Percentiles rank a stretch among this genome's conserved stretches.
Conservation (phyloP, 2,113 vertebrate species). For the Ctenomys sociabilis region DNA sequence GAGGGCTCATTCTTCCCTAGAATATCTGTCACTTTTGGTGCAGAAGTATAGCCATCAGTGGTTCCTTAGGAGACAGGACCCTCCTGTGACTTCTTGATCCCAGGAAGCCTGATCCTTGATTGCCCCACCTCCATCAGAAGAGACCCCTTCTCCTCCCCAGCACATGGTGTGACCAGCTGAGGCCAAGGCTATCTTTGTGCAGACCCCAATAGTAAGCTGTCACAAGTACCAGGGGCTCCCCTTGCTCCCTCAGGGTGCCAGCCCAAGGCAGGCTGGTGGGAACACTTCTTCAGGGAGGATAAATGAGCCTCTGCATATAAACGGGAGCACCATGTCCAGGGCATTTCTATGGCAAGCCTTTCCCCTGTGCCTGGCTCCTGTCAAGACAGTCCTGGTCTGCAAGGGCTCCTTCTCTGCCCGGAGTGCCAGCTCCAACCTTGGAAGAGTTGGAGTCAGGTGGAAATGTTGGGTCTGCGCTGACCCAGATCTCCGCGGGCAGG, state of each 20-base stretch:
- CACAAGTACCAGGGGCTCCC: constrained; percentile 85
- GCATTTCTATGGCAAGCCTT: background rate
- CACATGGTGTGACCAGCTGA: constrained; percentile 94
- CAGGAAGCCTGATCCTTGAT: background rate
- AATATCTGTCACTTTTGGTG: background rate
- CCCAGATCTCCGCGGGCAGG: too few relatives aligned
- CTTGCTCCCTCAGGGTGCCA: too few relatives aligned
- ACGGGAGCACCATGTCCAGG: background rate
- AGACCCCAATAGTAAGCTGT: constrained; percentile 88
- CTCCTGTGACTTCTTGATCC: background rate
- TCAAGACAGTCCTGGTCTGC: background rate
- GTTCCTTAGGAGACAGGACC: background rate
- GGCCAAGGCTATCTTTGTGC: constrained; percentile 92
- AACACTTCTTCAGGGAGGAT: background rate
- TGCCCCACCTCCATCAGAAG: too few relatives aligned
- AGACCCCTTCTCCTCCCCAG: background rate
- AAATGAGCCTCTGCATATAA: background rate
- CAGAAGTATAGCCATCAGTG: background rate
- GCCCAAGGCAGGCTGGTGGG: background rate
- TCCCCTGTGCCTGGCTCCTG: background rate
- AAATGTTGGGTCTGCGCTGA: too few relatives aligned
- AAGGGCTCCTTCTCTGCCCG: background rate
- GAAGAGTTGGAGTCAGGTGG: background rate
- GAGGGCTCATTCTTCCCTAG: background rate
- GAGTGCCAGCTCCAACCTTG: background rate